phyloP scores from a whole-genome alignment of 2,888 invertebrate genomes.

The Polietes domitor region DNA sequence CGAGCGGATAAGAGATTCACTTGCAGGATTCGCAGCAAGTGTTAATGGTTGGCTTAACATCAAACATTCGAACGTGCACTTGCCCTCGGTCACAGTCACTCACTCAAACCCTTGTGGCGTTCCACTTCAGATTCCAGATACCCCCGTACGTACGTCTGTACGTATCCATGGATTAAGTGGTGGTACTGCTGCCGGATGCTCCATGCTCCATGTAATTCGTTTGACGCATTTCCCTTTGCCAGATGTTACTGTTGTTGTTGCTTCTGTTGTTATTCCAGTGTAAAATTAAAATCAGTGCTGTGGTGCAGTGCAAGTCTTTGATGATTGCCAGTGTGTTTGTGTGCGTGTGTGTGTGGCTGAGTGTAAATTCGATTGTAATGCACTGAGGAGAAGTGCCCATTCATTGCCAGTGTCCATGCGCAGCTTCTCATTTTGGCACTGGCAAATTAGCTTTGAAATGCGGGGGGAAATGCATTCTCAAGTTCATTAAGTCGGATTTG shows the following conservation, averaged over 20 bases:
- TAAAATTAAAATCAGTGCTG: background rate
- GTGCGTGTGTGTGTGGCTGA: too few relatives aligned
- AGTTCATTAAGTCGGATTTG: background rate
- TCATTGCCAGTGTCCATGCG: too few relatives aligned
- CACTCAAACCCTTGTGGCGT: constrained; percentile 4
- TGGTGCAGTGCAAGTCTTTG: background rate
- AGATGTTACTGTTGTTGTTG: background rate
- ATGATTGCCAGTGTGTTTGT: too few relatives aligned
- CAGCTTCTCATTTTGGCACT: too few relatives aligned
- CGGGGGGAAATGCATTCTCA: background rate
- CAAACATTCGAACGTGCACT: constrained; percentile 27
- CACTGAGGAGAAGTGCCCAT: too few relatives aligned
- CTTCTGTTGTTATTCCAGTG: background rate
- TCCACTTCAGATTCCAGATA: constrained; percentile 12
- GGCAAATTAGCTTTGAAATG: background rate
- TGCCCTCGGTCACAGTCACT: constrained; percentile 15
- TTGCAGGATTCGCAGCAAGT: background rate
- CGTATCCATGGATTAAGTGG: background rate
- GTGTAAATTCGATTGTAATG: too few relatives aligned
- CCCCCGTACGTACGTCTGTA: background rate
- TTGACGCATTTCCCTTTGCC: background rate
- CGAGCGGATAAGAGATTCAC: background rate
- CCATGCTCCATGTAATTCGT: background rate
- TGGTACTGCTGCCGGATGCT: background rate
- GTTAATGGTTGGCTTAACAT: constrained; percentile 27